Conservation (phyloP, 2,113 vertebrate species). For the Planiliza haematocheilus region DNA sequence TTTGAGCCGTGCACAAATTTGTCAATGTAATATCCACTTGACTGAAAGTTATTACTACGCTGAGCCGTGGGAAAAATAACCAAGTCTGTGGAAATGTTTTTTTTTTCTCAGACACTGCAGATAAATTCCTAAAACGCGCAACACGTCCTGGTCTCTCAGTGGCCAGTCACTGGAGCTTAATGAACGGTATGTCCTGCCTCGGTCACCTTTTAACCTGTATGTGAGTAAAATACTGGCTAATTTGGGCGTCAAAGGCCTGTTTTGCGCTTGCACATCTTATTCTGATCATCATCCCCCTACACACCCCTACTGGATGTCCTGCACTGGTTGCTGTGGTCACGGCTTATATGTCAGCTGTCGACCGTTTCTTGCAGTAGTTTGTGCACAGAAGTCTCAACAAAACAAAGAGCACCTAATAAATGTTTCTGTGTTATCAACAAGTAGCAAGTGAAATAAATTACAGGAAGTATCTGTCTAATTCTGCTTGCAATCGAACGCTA, state of each 20-base stretch:
- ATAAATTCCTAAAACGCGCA: conserved; percentile 54
- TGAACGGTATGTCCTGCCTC: conserved; percentile 7
- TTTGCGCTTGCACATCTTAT: neutral
- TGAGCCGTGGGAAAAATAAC: neutral
- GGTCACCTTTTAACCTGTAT: conserved; percentile 35
- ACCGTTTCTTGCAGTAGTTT: too few relatives aligned
- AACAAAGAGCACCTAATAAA: too few relatives aligned
- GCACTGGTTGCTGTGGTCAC: too few relatives aligned
- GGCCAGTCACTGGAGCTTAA: neutral
- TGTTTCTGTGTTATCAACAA: too few relatives aligned
- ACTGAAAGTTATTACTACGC: neutral
- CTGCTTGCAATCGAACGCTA: neutral
- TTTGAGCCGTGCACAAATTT: too few relatives aligned
- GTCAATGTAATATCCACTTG: neutral
- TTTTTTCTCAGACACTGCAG: neutral
- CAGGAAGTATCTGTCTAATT: neutral
- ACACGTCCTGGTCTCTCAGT: conserved; percentile 52
- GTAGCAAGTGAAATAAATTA: too few relatives aligned
- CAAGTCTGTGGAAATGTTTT: neutral
- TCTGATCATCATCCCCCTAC: too few relatives aligned
- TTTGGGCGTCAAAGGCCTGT: neutral
- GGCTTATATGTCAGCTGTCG: too few relatives aligned
- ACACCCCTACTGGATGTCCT: too few relatives aligned
- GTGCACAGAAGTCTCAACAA: too few relatives aligned
- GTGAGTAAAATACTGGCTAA: neutral